These are phyloP conservation scores for Lepidothrix coronata DNA, from an alignment of 2,113 vertebrate species.

Conservation along the genomic window DNA sequence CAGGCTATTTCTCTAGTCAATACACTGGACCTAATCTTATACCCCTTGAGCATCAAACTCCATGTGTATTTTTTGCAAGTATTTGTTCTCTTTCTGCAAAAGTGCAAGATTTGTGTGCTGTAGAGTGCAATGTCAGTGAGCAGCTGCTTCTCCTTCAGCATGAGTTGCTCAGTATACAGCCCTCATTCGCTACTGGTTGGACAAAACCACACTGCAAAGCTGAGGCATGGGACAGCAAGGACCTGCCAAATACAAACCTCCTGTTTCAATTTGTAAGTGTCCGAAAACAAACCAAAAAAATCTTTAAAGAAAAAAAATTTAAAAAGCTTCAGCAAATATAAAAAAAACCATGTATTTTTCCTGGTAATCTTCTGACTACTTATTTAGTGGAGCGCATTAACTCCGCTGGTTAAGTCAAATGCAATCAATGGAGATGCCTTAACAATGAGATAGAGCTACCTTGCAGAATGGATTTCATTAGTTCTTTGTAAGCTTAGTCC, in stretches of 20 bases:
- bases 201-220: neutral
- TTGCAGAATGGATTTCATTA: neutral
- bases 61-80: slow-evolving; percentile 42
- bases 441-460: neutral
- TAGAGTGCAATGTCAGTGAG: neutral
- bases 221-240: accelerated
- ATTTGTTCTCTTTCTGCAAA: slow-evolving; percentile 37
- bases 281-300: neutral
- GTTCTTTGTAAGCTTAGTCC: neutral
- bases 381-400: neutral
- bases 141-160: slow-evolving; percentile 58
- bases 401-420: neutral
- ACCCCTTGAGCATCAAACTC: slow-evolving; percentile 45
- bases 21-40: slow-evolving; percentile 55
- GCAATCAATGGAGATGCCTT: neutral
- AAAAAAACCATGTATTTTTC: neutral
- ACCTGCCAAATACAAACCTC: neutral
- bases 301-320: neutral
- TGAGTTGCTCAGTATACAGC: neutral
- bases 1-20: slow-evolving; percentile 52
- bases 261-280: neutral
- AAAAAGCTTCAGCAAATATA: neutral
- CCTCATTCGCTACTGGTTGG: neutral
- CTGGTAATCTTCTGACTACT: neutral
- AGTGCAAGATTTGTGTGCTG: slow-evolving; percentile 51